A percentile compares a stretch with the other conserved stretches of the same genome.
These are phyloP conservation scores for Ctena decussata DNA, from an alignment of 2,888 invertebrate species.

Conservation along the genomic window DNA sequence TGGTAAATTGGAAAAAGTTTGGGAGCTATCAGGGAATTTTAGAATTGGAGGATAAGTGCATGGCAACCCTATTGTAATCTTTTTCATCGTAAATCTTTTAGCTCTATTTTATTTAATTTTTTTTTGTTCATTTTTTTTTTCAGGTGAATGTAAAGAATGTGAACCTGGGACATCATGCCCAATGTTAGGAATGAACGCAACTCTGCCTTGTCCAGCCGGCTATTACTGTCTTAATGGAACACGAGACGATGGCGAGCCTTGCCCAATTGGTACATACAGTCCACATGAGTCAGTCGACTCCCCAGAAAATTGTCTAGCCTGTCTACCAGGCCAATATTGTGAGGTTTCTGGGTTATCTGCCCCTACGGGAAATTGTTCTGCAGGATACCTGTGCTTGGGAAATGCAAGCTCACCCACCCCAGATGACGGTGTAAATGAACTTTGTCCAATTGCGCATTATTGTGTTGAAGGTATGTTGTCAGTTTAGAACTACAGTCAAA, in stretches of 20 bases:
- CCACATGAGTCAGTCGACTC: conserved; percentile 70
- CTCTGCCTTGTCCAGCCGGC: conserved; percentile 82
- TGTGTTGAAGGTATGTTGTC: conserved; percentile 81
- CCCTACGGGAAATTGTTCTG: conserved; percentile 79
- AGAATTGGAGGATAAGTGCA: too few species aligned
- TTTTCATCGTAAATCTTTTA: too few species aligned
- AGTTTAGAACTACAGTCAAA: too few species aligned
- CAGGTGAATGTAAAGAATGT: conserved; percentile 79
- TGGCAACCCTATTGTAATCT: too few species aligned
- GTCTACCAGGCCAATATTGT: conserved; percentile 83
- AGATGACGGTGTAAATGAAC: conserved; percentile 81
- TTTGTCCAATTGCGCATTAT: conserved; percentile 83
- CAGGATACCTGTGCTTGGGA: conserved; percentile 83
- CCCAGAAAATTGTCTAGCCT: conserved; percentile 75
- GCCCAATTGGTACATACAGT: conserved; percentile 85
- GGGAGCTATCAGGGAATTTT: too few species aligned
- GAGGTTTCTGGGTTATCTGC: conserved; percentile 76
- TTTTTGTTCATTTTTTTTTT: too few species aligned
- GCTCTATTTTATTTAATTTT: too few species aligned
- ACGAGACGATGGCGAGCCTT: conserved; percentile 79
- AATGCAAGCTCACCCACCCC: conserved; percentile 80
- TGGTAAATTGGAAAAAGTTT: too few species aligned
- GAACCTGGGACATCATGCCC: conserved; percentile 83
- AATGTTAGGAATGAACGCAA: conserved; percentile 81
- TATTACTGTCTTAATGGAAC: conserved; percentile 85